These are phyloP conservation scores for Chlamydotis undulata DNA, from an alignment of 2,113 vertebrate genomes.

Conservation along the genomic window DNA sequence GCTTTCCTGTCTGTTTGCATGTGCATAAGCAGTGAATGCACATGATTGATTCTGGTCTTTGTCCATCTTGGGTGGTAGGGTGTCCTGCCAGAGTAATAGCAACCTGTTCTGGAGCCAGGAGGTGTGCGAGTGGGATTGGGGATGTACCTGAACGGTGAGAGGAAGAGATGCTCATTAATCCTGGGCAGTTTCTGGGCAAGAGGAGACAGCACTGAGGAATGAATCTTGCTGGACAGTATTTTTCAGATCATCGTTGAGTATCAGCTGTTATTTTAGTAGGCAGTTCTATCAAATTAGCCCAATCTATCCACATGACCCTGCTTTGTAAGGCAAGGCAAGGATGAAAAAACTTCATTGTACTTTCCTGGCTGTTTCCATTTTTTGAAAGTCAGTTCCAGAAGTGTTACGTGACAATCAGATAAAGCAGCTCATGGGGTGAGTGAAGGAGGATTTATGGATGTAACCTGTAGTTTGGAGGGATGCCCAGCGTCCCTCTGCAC, in stretches of 20 bases:
- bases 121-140: accelerated
- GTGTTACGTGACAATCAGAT: not conserved
- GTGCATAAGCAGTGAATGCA: not conserved
- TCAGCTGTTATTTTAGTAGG: not conserved
- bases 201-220: not conserved
- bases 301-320: not conserved
- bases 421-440: not conserved
- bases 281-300: not conserved
- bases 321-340: not conserved
- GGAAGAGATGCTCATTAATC: not conserved
- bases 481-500: not conserved
- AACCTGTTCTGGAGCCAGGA: not conserved
- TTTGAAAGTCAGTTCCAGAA: not conserved
- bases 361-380: not conserved
- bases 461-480: not conserved
- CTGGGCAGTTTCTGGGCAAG: not conserved
- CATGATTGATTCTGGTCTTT: not conserved
- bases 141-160: not conserved
- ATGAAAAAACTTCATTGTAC: not conserved
- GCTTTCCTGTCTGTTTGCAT: not conserved
- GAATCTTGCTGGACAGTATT: not conserved
- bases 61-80: not conserved
- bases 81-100: not conserved
- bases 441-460: not conserved
- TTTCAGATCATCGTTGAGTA: not conserved